phyloP scores from a whole-genome alignment of 2,888 invertebrate genomes.

The Campoletis raptor region DNA sequence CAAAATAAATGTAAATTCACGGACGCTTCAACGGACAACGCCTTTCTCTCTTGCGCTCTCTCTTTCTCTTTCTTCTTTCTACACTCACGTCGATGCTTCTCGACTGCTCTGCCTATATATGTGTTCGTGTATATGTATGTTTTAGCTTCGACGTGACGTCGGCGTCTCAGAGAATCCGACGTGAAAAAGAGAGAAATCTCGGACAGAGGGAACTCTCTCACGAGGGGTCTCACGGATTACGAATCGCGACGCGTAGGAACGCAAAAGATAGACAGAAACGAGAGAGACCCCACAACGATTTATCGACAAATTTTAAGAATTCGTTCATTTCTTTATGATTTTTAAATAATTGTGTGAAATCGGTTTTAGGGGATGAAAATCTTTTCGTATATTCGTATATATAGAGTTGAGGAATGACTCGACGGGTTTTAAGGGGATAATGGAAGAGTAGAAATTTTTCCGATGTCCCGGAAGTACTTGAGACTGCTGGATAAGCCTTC shows the following conservation, averaged over 20 bases:
- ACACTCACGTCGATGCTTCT: slow-evolving; percentile 52
- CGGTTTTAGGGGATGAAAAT: neutral
- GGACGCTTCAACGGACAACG: slow-evolving; percentile 62
- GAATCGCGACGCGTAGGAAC: slow-evolving; percentile 51
- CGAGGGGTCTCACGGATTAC: slow-evolving; percentile 53
- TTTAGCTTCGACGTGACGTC: slow-evolving; percentile 45
- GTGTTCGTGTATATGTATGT: neutral
- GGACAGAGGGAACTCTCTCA: slow-evolving; percentile 58
- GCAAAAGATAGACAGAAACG: slow-evolving; percentile 28
- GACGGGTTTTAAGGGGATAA: neutral
- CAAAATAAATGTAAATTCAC: slow-evolving; percentile 72
- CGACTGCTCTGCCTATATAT: neutral
- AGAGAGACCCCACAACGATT: neutral
- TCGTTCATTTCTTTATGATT: neutral
- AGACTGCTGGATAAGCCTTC: slow-evolving; percentile 37
- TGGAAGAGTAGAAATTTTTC: slow-evolving; percentile 45
- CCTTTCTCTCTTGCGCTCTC: slow-evolving; percentile 58
- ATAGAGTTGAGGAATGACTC: neutral
- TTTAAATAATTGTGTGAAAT: neutral
- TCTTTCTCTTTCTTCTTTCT: slow-evolving; percentile 22
- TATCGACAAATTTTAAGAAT: slow-evolving; percentile 39
- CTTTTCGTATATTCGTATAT: neutral
- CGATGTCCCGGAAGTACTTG: slow-evolving; percentile 52
- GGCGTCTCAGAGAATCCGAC: slow-evolving; percentile 45
- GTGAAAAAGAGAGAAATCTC: slow-evolving; percentile 51